A percentile compares a stretch with the other conserved stretches of the same genome.
These are phyloP conservation scores for Pocota personata DNA, from an alignment of 2,888 invertebrate genomes.

Conservation along the genomic window DNA sequence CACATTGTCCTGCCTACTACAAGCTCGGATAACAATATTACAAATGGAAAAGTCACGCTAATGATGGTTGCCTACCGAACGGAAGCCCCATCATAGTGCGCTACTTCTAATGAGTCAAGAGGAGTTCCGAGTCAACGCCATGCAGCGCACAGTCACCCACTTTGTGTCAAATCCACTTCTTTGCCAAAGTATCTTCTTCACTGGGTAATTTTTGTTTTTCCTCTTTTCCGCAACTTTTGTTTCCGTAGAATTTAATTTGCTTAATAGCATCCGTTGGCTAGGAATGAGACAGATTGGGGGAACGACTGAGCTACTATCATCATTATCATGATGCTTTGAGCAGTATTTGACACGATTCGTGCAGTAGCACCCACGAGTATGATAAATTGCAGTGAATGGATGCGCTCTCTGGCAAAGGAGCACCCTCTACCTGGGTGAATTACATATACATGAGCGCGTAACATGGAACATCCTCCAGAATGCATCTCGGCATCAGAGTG, in stretches of 20 bases:
- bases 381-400: constrained; percentile 54
- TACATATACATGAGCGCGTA: constrained; percentile 50
- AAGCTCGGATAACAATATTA: constrained; percentile 42
- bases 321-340: constrained; percentile 47
- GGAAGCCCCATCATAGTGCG: constrained; percentile 47
- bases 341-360: constrained; percentile 57
- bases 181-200: constrained; percentile 14
- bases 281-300: constrained; percentile 14
- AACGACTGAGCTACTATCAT: constrained; percentile 6
- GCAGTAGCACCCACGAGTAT: constrained; percentile 45
- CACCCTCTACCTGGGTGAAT: constrained; percentile 47
- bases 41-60: constrained; percentile 68
- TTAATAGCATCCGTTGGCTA: constrained; percentile 69
- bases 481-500: constrained; percentile 43
- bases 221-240: constrained; percentile 53
- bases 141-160: constrained; percentile 18
- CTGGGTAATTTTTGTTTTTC: neutral
- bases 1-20: constrained; percentile 52
- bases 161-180: constrained; percentile 19
- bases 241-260: constrained; percentile 69
- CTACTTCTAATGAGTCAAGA: constrained; percentile 55
- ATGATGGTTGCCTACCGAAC: constrained; percentile 64
- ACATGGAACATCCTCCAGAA: constrained; percentile 47
- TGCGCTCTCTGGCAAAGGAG: neutral
- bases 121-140: constrained; percentile 51